phyloP scores from a whole-genome alignment of 2,888 invertebrate species.

The Podabrus alpinus region DNA sequence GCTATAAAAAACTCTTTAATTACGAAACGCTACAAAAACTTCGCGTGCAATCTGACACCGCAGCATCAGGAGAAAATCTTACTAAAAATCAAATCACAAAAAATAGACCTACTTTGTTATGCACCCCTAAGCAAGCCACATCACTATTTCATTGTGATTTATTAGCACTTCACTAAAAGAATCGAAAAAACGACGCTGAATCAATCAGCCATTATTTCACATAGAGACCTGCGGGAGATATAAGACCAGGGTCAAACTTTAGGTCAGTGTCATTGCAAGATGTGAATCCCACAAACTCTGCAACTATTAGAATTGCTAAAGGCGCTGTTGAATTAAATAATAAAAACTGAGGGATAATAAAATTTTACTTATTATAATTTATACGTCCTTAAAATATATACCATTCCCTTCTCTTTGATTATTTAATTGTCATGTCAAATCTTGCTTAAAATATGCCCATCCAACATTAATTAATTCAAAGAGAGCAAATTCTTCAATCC shows the following conservation, averaged over 20 bases:
- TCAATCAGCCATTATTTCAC: constrained; percentile 58
- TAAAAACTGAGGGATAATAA: not conserved
- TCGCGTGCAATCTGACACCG: constrained; percentile 22
- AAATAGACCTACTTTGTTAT: constrained; percentile 55
- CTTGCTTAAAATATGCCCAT: not conserved
- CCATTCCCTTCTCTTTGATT: not conserved
- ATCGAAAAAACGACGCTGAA: constrained; percentile 58
- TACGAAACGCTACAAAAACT: constrained; percentile 19
- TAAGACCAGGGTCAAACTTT: constrained; percentile 52
- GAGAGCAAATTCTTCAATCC: too few relatives aligned
- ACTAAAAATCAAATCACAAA: constrained; percentile 51
- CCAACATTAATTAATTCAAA: too few relatives aligned
- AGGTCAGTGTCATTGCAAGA: constrained; percentile 50
- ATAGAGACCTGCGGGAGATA: constrained; percentile 55
- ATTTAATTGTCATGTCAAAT: not conserved
- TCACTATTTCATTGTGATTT: constrained; percentile 58
- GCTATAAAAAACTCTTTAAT: constrained; percentile 15
- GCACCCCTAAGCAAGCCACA: constrained; percentile 52
- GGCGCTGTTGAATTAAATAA: not conserved
- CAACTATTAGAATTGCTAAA: not conserved
- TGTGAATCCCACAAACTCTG: constrained; percentile 19
- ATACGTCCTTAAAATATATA: not conserved
- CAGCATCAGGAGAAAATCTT: constrained; percentile 38
- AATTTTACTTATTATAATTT: not conserved
- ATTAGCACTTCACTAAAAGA: constrained; percentile 57